Base-by-base conservation (phyloP, 2,888 invertebrate genomes). In the Geophilus truncorum region DNA sequence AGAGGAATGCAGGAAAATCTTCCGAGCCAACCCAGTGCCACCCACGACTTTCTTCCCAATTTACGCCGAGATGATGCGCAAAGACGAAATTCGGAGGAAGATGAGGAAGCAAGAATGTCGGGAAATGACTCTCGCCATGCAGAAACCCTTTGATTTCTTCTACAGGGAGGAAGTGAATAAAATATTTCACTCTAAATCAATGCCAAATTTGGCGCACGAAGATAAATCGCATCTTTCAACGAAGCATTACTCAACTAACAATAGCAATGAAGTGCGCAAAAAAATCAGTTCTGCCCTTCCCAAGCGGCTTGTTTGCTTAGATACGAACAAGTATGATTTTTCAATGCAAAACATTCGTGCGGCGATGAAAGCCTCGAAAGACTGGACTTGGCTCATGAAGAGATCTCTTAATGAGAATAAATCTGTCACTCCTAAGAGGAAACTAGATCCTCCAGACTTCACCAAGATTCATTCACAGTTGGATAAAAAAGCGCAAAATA, bases 121-220 rank as follows among this genome's bases (percentile, higher is more conserved):
- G 6, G 32, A 77, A 32, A 21, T 30, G 34, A 77, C 77, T 9
- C 21, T 30, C 7, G 32, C 32, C n/a, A 12, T 77, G 12, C 77
- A 77, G 34, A 30, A 77, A 32, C 77, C 77, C 3, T 77, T 77
- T 30, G 32, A 77, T 32, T 77, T 77, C n/a, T 34, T 7, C 32
- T 32, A 77, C 30, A 30, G 77, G 18, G 77, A 77, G n/a, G 32
- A 77, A 34, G 34, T 77, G 12, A 77, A 77, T 5, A 77, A 77
- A 21, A 5, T 32, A 5, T 77, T 77, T n/a, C 30, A 30, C 10
- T 28, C 77, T 7, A 21, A 21, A 9, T 77, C 77, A 10, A 32
- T 21, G 36, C 77, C 77, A 10, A n/a, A 77, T 34, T 34, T 77
- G 32, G 15, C 30, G 32, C 15, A 32, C n/a, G n/a, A n/a, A n/a